Percentiles rank a stretch among this genome's conserved stretches.
Conservation (phyloP, 1,140 invertebrate genomes). For the Zaprionus vittiger region DNA sequence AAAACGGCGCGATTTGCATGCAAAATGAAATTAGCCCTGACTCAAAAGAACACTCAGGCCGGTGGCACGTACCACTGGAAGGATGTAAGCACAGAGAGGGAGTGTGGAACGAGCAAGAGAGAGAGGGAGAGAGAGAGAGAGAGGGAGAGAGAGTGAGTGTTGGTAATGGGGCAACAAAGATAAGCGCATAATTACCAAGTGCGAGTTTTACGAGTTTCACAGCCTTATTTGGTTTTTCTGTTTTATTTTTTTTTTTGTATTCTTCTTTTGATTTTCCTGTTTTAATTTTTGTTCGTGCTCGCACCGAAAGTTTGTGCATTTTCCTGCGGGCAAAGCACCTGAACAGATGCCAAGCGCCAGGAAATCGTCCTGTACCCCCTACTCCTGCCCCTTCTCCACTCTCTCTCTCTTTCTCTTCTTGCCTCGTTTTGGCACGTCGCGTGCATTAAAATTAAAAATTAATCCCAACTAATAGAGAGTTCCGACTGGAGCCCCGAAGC, state of each 20-base stretch:
- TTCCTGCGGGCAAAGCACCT: slow-evolving; percentile 21
- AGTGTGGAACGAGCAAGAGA: background rate
- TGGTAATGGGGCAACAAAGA: slow-evolving; percentile 59
- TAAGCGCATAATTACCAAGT: slow-evolving; percentile 73
- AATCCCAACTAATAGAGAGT: slow-evolving; percentile 53
- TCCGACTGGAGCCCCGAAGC: slow-evolving; percentile 26
- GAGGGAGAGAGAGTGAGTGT: background rate
- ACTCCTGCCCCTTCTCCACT: too few species aligned
- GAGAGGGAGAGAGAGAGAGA: background rate
- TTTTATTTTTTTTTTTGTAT: background rate
- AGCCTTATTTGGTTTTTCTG: background rate
- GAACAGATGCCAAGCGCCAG: slow-evolving; percentile 17
- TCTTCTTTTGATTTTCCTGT: slow-evolving; percentile 25
- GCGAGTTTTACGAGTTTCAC: slow-evolving; percentile 40
- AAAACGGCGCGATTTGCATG: slow-evolving; percentile 75
- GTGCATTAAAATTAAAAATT: slow-evolving; percentile 66
- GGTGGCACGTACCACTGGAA: background rate
- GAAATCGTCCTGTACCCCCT: slow-evolving; percentile 31
- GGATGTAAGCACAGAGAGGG: background rate
- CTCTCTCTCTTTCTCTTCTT: background rate
- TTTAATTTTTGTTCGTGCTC: slow-evolving; percentile 15
- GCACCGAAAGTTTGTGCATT: slow-evolving; percentile 19
- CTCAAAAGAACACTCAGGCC: slow-evolving; percentile 8
- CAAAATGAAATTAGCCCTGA: slow-evolving; percentile 67
- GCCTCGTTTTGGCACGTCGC: background rate